phyloP scores from a whole-genome alignment of 2,113 vertebrate species.

The Cottus gobio region DNA sequence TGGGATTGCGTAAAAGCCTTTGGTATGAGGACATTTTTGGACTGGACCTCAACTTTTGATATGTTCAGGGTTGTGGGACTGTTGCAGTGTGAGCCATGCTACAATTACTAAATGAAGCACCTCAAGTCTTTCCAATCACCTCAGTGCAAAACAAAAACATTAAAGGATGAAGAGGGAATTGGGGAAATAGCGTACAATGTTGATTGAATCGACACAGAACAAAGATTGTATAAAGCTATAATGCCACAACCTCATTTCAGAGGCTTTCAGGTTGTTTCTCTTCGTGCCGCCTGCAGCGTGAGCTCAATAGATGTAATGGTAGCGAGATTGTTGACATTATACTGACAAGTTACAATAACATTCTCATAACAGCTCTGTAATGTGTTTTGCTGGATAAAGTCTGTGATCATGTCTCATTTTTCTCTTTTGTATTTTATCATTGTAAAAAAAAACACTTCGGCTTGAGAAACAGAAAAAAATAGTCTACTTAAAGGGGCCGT shows the following conservation, averaged over 20 bases:
- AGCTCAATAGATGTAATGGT: neutral
- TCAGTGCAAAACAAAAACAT: constrained; percentile 6
- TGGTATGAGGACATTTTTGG: constrained; percentile 47
- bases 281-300: neutral
- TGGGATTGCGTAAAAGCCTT: constrained; percentile 33
- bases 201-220: constrained; percentile 9
- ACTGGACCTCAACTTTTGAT: constrained; percentile 31
- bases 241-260: constrained; percentile 14
- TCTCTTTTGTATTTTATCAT: neutral
- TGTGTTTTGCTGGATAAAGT: neutral
- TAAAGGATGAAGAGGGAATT: neutral
- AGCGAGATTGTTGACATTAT: neutral
- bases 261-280: neutral
- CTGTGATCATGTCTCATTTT: neutral
- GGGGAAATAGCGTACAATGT: neutral
- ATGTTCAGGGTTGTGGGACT: constrained; percentile 19
- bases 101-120: constrained; percentile 23
- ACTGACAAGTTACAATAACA: neutral
- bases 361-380: constrained; percentile 9
- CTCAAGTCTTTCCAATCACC: constrained; percentile 9
- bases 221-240: constrained; percentile 12
- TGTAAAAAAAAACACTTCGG: neutral
- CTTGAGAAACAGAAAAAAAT: neutral
- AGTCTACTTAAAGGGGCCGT: neutral
- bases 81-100: constrained; percentile 33